Evolutionary conservation across 1,140 invertebrate genomes (phyloP), one percentile per base, ranked within the genome.

Genomic region (Drosophila burlai): DNA sequence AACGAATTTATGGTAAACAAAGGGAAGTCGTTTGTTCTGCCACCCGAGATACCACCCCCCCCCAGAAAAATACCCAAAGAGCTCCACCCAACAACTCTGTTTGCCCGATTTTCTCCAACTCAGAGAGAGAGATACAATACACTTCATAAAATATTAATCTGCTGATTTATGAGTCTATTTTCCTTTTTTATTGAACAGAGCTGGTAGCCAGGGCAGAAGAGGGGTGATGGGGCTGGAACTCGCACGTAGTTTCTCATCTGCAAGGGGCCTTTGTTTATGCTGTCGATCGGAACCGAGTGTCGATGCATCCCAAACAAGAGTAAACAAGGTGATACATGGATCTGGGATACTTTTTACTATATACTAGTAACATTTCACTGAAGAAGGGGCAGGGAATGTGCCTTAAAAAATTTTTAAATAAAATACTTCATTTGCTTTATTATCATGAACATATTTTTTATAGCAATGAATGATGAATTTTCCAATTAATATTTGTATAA

Each of bases 71-170:
- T 29, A 29, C 10, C 49, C 26, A 21, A 47, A n/a, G 16, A 21
- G 11, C n/a, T 13, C 31, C 55, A 13, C 10, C 10, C 36, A 55
- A 9, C 5, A 55, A 47, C 52, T 60, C 67, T 21, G 69, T 38
- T 36, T 64, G 26, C 67, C 16, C n/a, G 40, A 43, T 46, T 69
- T 72, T 29, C 52, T 34, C 38, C 68, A 74, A 36, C 57, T 42
- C 54, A 64, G 50, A 45, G 60, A 45, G 67, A 60, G 49, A 31
- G 50, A 78, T 52, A 78, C 77, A 81, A 79, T 91, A 90, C 81
- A 90, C 81, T 90, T 90, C 86, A 90, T 90, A 90, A 90, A 90
- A 90, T 90, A 90, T 90, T 90, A 90, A 90, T 91, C 86, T 79
- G 81, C 76, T 90, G 85, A 90, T 90, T 90, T 90, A 90, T 90